A percentile compares a stretch with the other conserved stretches of the same genome.
These are phyloP conservation scores for Camelus dromedarius DNA, from an alignment of 2,113 vertebrate genomes.

Conservation along the genomic window DNA sequence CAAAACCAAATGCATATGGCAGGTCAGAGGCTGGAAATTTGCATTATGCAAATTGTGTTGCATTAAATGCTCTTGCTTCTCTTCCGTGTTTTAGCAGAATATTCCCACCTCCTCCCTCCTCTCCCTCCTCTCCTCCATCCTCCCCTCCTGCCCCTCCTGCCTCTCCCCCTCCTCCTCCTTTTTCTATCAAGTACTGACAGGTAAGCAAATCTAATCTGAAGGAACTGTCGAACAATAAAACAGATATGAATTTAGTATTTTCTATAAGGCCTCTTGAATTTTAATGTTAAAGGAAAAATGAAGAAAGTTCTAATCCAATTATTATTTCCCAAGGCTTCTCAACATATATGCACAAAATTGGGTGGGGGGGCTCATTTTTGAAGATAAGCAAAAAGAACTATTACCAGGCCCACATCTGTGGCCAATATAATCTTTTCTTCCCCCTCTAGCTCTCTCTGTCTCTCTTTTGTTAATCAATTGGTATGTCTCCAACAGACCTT, in stretches of 20 bases:
- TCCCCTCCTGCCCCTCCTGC: neutral
- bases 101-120: neutral
- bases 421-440: too few species aligned
- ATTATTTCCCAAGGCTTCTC: neutral
- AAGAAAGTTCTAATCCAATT: neutral
- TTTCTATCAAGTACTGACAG: rapidly evolving
- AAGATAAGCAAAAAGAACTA: neutral
- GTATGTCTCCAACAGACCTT: neutral
- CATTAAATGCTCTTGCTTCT: neutral
- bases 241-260: neutral
- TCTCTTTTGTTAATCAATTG: neutral
- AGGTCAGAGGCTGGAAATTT: rapidly evolving
- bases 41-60: rapidly evolving
- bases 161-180: neutral
- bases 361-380: neutral
- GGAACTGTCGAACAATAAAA: rapidly evolving
- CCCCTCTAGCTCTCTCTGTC: rapidly evolving
- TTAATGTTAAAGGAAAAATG: neutral
- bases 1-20: rapidly evolving
- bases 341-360: neutral
- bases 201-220: neutral
- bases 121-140: rapidly evolving
- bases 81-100: neutral
- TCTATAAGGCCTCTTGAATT: neutral
- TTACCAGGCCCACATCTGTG: too few species aligned